These are phyloP conservation scores for Falco biarmicus DNA, from an alignment of 2,797 vertebrate genomes.

Conservation along the genomic window DNA sequence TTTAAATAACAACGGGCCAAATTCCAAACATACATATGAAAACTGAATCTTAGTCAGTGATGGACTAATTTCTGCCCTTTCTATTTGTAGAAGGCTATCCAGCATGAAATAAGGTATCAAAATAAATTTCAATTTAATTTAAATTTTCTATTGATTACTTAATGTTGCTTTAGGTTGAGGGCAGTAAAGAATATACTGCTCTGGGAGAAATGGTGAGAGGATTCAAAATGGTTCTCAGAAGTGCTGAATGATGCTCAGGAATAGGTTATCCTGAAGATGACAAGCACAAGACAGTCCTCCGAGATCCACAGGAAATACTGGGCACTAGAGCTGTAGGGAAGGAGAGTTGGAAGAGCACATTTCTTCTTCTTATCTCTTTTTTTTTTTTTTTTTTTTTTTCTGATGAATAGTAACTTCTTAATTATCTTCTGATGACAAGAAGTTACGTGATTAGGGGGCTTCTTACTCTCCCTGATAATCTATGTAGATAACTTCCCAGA, in stretches of 20 bases:
- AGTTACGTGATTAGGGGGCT: neutral
- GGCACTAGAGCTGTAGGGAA: neutral
- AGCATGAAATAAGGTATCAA: neutral
- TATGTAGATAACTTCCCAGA: neutral
- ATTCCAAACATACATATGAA: neutral
- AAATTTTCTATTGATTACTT: neutral
- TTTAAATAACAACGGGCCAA: slow-evolving; percentile 5
- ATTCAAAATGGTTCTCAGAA: neutral
- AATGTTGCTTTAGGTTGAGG: neutral
- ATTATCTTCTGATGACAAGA: neutral
- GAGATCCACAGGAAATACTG: neutral
- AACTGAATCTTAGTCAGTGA: neutral
- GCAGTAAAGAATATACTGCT: neutral
- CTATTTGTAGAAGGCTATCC: neutral
- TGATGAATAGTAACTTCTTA: neutral
- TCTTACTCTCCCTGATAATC: neutral
- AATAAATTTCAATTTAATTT: neutral
- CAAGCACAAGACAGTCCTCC: neutral
- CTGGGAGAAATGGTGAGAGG: neutral
- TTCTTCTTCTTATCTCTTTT: neutral
- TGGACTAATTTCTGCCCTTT: neutral
- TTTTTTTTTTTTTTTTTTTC: neutral
- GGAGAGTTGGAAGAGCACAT: neutral
- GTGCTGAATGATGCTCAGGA: neutral
- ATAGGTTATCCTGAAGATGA: neutral